Evolutionary conservation across 2,888 invertebrate species (phyloP).

Genomic region (Tyria jacobaeae): DNA sequence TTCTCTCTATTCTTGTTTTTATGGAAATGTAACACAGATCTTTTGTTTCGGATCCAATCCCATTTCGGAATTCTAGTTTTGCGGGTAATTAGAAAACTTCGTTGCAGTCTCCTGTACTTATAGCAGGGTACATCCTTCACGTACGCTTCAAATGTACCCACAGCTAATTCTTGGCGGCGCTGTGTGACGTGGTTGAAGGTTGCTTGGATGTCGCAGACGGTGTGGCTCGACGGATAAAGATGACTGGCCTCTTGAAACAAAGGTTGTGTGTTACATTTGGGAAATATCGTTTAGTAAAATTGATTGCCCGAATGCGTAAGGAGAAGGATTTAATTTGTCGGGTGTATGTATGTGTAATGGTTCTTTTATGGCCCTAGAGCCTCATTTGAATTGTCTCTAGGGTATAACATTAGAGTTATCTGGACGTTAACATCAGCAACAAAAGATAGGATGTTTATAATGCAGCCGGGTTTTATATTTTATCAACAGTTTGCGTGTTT

Average conservation of each 20-base stretch:
- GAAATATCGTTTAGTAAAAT: slow-evolving; percentile 15
- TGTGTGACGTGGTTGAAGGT: slow-evolving; percentile 52
- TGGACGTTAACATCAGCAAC: too few relatives aligned
- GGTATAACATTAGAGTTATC: too few relatives aligned
- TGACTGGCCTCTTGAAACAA: slow-evolving; percentile 73
- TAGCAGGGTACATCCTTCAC: slow-evolving; percentile 57
- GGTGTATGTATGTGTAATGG: too few relatives aligned
- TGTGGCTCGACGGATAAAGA: slow-evolving; percentile 34
- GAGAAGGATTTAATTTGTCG: too few relatives aligned
- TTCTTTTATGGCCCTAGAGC: too few relatives aligned
- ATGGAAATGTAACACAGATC: slow-evolving; percentile 39
- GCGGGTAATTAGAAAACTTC: slow-evolving; percentile 46
- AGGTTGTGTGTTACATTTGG: slow-evolving; percentile 52
- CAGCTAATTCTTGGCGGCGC: slow-evolving; percentile 33
- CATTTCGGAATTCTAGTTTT: slow-evolving; percentile 40
- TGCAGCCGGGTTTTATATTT: too few relatives aligned
- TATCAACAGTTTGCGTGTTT: too few relatives aligned
- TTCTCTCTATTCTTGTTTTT: slow-evolving; percentile 2
- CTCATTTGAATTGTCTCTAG: too few relatives aligned
- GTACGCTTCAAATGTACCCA: slow-evolving; percentile 50
- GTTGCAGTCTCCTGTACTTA: slow-evolving; percentile 48
- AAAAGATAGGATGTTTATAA: too few relatives aligned
- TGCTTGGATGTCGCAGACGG: slow-evolving; percentile 62
- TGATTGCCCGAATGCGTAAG: too few relatives aligned
- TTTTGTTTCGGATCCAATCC: slow-evolving; percentile 62